phyloP scores from a whole-genome alignment of 2,113 vertebrate genomes.

The Clarias macrocephalus region DNA sequence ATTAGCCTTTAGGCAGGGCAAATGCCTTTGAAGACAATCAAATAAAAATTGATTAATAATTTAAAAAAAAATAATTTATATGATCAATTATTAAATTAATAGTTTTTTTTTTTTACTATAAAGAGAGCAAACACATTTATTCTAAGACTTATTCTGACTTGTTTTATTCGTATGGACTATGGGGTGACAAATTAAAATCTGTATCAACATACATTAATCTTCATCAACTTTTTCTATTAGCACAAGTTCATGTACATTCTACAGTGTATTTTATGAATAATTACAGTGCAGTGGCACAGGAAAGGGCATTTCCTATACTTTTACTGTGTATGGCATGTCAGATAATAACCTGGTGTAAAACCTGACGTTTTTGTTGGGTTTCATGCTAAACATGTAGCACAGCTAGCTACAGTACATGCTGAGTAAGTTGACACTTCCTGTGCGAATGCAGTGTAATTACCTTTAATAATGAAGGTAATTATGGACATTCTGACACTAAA shows the following conservation, averaged over 20 bases:
- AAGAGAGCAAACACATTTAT: background rate
- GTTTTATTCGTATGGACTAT: background rate
- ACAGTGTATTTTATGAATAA: background rate
- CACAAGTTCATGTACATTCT: background rate
- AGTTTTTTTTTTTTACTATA: background rate
- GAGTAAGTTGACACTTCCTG: constrained; percentile 8
- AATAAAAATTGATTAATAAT: background rate
- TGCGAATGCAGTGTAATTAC: background rate
- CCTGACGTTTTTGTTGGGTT: background rate
- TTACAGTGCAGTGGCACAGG: background rate
- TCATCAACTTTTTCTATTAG: background rate
- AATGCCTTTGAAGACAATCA: background rate
- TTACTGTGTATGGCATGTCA: background rate
- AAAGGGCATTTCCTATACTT: background rate
- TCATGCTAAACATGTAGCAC: background rate
- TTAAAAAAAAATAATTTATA: too few species aligned
- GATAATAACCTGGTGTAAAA: background rate
- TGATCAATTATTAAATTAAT: background rate
- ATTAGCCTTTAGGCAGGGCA: background rate
- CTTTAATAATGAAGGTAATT: background rate
- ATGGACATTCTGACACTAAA: background rate
- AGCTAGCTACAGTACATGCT: background rate
- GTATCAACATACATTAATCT: background rate
- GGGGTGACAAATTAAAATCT: background rate
- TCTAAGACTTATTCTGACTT: background rate